phyloP scores from a whole-genome alignment of 2,888 invertebrate species.

The Tachina lurida region DNA sequence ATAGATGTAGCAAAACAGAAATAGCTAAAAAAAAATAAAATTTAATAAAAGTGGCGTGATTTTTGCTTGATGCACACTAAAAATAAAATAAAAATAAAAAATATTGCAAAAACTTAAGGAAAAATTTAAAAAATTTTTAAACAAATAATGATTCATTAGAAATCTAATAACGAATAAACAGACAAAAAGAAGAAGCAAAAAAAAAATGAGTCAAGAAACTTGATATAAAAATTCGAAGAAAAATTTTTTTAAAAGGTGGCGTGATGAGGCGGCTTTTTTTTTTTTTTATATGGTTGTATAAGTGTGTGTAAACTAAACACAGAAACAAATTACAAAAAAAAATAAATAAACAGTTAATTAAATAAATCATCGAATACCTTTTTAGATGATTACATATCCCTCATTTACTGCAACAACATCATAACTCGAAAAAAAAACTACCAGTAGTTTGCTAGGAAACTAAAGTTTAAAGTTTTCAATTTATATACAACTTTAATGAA shows the following conservation, averaged over 20 bases:
- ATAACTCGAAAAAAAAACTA: too few species aligned
- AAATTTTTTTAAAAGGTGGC: slow-evolving; percentile 51
- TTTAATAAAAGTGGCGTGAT: slow-evolving; percentile 50
- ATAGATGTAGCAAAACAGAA: not conserved
- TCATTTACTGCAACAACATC: too few species aligned
- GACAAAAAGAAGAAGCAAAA: not conserved
- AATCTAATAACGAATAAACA: slow-evolving; percentile 24
- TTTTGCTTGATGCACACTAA: not conserved
- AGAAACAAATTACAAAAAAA: slow-evolving; percentile 1
- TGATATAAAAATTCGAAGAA: slow-evolving; percentile 18
- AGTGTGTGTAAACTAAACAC: not conserved
- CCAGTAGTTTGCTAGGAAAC: too few species aligned
- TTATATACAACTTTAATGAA: too few species aligned
- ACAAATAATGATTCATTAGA: slow-evolving; percentile 54
- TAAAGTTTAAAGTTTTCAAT: too few species aligned
- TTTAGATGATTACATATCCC: too few species aligned
- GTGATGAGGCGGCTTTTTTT: slow-evolving; percentile 37
- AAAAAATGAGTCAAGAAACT: slow-evolving; percentile 37
- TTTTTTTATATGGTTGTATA: too few species aligned
- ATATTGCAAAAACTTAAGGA: not conserved
- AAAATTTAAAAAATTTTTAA: slow-evolving; percentile 24
- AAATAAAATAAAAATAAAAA: not conserved
- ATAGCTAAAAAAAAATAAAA: not conserved
- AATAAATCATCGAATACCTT: slow-evolving; percentile 4
- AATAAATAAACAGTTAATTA: slow-evolving; percentile 1